Base-by-base conservation (phyloP, 2,888 invertebrate species). In the Drosophila colorata region DNA sequence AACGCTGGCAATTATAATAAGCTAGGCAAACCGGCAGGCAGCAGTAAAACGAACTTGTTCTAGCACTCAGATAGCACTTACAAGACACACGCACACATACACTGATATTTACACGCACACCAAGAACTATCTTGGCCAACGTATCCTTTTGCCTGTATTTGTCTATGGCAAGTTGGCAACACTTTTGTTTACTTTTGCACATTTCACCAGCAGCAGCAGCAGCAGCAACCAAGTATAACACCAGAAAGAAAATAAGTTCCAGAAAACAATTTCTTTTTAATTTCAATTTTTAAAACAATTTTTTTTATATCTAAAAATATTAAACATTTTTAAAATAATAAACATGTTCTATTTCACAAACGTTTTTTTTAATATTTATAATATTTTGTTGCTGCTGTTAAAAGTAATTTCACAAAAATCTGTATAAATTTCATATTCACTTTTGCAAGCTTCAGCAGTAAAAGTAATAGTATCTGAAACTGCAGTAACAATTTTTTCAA, bases 111-210 rank as follows among this genome's bases (percentile, higher is more conserved):
- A 48, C 1, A 46, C 25, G 38, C 1, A 48, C 4, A 44, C 14
- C 44, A 14, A 44, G 48, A 67, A 61, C 47, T 80, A n/a, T n/a
- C n/a, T n/a, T n/a, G 70, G 52, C 41, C 59, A 61, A 77, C 60
- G 69, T 56, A 63, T 74, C 68, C 67, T 52, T 18, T 68, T 66
- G 68, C 48, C 63, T 69, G 77, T 82, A 79, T 86, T 85, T 83
- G 83, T 86, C 72, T 67, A 61, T 74, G 71, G 86, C 71, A 81
- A 82, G 82, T 80, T 80, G 79, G 80, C 82, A 82, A 87, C 82
- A 87, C 82, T 87, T 87, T 83, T 88, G 89, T 84, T 86, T 88
- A 88, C 84, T 88, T 78, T 88, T 87, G 77, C 80, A 80, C 87
- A 80, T 83, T 88, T 88, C 75, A 44, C 16, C 60, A 71, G 58